phyloP scores from a whole-genome alignment of 2,888 invertebrate species.

The Latrodectus hesperus region DNA sequence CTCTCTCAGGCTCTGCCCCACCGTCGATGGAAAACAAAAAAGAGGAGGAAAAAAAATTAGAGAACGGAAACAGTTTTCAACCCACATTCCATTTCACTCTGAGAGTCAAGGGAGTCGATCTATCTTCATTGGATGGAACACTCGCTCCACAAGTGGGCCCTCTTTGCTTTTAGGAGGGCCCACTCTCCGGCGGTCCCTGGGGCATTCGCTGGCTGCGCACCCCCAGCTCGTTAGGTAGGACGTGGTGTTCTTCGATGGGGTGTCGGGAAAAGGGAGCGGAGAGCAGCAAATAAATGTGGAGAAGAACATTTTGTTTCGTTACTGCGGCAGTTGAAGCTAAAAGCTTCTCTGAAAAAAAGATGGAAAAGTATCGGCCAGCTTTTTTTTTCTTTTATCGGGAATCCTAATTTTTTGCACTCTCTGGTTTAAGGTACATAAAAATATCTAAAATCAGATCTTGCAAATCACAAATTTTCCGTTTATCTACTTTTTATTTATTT shows the following conservation, averaged over 20 bases:
- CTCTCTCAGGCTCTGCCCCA: neutral
- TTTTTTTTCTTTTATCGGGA: no score
- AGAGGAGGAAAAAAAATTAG: neutral
- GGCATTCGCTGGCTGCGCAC: neutral
- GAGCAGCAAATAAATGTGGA: neutral
- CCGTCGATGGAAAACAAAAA: neutral
- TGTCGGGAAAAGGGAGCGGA: neutral
- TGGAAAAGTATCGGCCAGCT: no score
- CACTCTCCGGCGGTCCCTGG: neutral
- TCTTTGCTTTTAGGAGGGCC: constrained; percentile 43
- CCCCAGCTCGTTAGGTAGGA: constrained; percentile 18
- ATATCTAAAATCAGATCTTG: no score
- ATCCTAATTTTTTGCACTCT: no score
- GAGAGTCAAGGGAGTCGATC: constrained; percentile 19
- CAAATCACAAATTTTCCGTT: no score
- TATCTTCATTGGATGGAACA: constrained; percentile 46
- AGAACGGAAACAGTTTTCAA: neutral
- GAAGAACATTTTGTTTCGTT: constrained; percentile 26
- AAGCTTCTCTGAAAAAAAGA: neutral
- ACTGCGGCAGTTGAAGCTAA: neutral
- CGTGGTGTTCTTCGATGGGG: neutral
- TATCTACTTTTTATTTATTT: no score
- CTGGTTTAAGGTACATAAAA: no score
- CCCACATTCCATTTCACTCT: neutral
- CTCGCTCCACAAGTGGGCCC: constrained; percentile 52